Base-by-base conservation (phyloP, 1,140 invertebrate species). In the Philotrypesis tridentata region DNA sequence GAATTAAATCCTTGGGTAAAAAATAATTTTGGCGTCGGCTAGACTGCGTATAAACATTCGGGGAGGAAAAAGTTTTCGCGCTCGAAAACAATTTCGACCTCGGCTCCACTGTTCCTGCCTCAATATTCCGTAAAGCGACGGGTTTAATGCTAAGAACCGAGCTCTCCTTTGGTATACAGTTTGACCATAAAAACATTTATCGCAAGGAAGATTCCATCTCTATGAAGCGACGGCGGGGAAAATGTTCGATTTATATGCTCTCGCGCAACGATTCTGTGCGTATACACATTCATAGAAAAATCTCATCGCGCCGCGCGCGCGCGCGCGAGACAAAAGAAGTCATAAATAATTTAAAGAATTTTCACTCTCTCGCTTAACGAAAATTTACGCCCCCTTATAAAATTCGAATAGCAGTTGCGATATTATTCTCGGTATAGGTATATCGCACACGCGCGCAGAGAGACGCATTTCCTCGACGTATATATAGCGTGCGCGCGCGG, bases 381-480 rank as follows among this genome's bases (percentile, higher is more conserved):
- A 70, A 71, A 79, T 70, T 70, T 79, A 70, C 67, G 29, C 25
- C 8, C 8, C 40, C n/a, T 25, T n/a, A 14, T 43, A 40, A 55
- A 73, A 73, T 73, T 73, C 43, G 14, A 72, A 37, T 23, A 55
- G 3, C 17, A 55, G 37, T 71, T 5, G 7, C 68, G 33, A 40
- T 40, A 71, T 77, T 77, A 77, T 77, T 77, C n/a, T 4, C 21
- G 2, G 33, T n/a, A n/a, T n/a, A n/a, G n/a, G n/a, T n/a, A n/a
- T n/a, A n/a, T n/a, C n/a, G n/a, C 33, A 37, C 33, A 37, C 33
- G 25, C 65, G 1, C 23, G 5, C n/a, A n/a, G n/a, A n/a, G n/a
- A n/a, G n/a, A 37, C 33, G 3, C 33, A 5, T 9, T 5, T 37
- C 31, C n/a, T 5, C 21, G 2, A n/a, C n/a, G n/a, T n/a, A n/a